Evolutionary conservation across 2,888 invertebrate genomes (phyloP), one percentile per base, ranked within the genome.

Genomic region (Odontomyia ornata): DNA sequence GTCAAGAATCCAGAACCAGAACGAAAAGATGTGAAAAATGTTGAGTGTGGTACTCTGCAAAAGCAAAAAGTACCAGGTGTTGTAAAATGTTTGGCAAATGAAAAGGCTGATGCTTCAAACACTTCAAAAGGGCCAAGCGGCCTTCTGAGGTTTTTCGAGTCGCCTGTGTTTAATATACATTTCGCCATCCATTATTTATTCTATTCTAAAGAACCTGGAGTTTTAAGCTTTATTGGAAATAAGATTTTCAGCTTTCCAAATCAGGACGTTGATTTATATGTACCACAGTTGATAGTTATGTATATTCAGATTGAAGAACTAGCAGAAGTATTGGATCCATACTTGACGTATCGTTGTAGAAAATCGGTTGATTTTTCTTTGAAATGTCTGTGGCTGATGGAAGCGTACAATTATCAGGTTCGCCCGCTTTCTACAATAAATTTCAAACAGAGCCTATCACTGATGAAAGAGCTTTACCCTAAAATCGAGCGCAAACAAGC

Each of bases 101-200:
- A 81, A 78, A 80, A 79, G 52, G 86, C 85, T 60, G 79, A 43
- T 79, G 21, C 73, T 18, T 80, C 47, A 43, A 77, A 47, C 77
- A 80, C 79, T 28, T 86, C 86, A 80, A 85, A 85, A 75, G 86
- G 86, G 62, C 84, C 85, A 73, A 86, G 85, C 79, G 87, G 87
- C 23, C 81, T 87, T 18, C 79, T 87, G 80, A 82, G 99, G 83
- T 90, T 99, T 83, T 97, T 99, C 86, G 98, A 99, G 88, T 98
- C 98, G 83, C 97, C 96, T 88, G 91, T 98, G 83, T 97, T 99
- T 88, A 97, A 98, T 87, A 97, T 99, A 91, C 95, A 97, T 81
- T 98, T 99, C 91, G 99, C 99, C 80, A 95, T 99, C 84, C 96
- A 96, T 85, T 99, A 99, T 89, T 89, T 99, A 78, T 98, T 97